Percentiles rank a stretch among this genome's conserved stretches.
phyloP scores from a whole-genome alignment of 2,113 vertebrate genomes.

The Lamprologus ornatipinnis region DNA sequence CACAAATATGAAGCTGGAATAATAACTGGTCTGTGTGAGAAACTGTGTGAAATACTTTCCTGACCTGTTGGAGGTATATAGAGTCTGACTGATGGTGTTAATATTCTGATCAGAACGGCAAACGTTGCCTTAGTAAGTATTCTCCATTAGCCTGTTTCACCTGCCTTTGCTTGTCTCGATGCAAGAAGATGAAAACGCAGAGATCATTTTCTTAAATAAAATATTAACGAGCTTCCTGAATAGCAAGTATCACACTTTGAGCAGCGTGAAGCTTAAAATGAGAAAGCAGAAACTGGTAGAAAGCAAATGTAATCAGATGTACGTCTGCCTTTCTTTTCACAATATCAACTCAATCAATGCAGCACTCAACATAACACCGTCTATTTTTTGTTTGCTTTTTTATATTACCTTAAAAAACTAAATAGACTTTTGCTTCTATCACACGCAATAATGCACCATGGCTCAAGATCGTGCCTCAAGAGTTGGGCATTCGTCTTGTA shows the following conservation, averaged over 20 bases:
- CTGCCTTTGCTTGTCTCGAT: not conserved
- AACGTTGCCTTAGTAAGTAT: not conserved
- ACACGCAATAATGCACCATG: not conserved
- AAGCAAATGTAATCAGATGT: not conserved
- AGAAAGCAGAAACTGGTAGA: slow-evolving; percentile 1
- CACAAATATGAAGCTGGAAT: not conserved
- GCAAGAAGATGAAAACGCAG: not conserved
- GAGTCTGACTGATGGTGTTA: not conserved
- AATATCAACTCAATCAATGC: not conserved
- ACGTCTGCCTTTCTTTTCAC: not conserved
- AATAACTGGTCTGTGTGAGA: not conserved
- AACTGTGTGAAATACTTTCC: not conserved
- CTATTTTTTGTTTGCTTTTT: not conserved
- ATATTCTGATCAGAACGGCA: not conserved
- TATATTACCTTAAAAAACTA: not conserved
- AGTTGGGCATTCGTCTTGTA: rapidly evolving
- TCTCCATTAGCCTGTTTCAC: not conserved
- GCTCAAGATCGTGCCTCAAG: too few species aligned
- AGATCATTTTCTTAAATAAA: not conserved
- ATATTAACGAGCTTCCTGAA: not conserved
- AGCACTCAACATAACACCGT: not conserved
- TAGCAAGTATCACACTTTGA: not conserved
- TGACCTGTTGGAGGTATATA: rapidly evolving
- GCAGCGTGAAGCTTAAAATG: not conserved
- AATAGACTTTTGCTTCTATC: slow-evolving; percentile 13